Base-by-base conservation (phyloP, 2,888 invertebrate genomes). In the Saturnia pavonia region DNA sequence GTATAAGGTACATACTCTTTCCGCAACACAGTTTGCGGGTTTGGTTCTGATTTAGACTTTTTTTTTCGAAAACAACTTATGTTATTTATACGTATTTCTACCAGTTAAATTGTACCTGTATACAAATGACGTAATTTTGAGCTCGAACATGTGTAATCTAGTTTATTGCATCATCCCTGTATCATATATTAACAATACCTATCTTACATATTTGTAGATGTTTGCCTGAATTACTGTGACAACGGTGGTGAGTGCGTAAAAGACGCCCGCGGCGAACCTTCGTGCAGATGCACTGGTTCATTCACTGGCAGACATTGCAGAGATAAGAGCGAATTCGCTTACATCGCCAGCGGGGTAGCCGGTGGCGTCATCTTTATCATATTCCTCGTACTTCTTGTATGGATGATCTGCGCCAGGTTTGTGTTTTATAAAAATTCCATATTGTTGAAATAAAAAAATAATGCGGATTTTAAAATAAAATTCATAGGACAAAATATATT, bases 361-460 rank as follows among this genome's bases (percentile, higher is more conserved):
- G 98, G 98, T 25, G 97, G 97, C n/a, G 98, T 99, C 73, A 97
- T 98, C 80, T 96, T 99, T 83, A 97, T 98, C 78, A 98, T 99
- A 83, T 96, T 99, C 89, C 96, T 98, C 80, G 98, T 98, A 51
- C 95, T 99, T 75, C 96, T 99, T 70, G 98, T 99, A 79, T 99
- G 98, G 98, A 99, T 99, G 98, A 99, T 99, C 86, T 99, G 99
- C 88, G 98, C 97, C 72, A 96, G 97, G 96, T 97, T 86, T 68
- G 82, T 77, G 65, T 54, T 27, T 40, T 45, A 54, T 48, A n/a
- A 8, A 22, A 51, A n/a, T 19, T 54, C 54, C 9, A 22, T 22
- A 6, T 22, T 9, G 11, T 7, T 51, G 19, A 1, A 8, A 51
- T 51, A n/a, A n/a, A n/a, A 54, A 22, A n/a, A 12, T 43, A 43